Percentiles rank a stretch among this genome's conserved stretches.
These are phyloP conservation scores for Anomalospiza imberbis DNA, from an alignment of 2,797 vertebrate species.

Conservation along the genomic window DNA sequence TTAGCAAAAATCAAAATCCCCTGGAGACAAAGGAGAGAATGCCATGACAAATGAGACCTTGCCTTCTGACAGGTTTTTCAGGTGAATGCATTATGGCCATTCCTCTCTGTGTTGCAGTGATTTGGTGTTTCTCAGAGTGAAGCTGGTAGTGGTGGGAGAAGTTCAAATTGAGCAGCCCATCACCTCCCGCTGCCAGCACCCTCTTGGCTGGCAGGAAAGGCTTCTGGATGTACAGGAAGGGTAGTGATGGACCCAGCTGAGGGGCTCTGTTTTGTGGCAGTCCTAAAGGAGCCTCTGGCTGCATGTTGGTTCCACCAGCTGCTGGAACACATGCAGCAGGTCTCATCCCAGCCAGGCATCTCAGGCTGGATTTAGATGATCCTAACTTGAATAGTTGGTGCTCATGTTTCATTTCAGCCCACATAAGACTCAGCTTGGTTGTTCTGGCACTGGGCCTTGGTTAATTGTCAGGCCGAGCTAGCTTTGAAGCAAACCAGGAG, in stretches of 20 bases:
- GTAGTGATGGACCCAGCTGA: accelerated
- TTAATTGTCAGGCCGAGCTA: conserved; percentile 8
- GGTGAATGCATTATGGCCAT: neutral
- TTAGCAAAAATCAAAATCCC: neutral
- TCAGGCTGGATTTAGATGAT: neutral
- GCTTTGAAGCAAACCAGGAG: neutral
- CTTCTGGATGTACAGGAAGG: neutral
- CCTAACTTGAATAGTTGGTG: neutral
- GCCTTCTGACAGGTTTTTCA: neutral
- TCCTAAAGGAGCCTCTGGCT: neutral
- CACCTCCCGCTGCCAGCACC: neutral
- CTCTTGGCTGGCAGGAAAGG: neutral
- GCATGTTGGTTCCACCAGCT: accelerated
- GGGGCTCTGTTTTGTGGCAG: neutral
- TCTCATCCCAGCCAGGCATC: neutral
- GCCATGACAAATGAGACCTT: neutral
- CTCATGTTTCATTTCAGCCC: neutral
- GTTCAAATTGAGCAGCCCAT: neutral
- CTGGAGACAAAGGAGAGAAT: neutral
- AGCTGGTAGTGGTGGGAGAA: neutral
- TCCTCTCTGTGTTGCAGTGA: neutral
- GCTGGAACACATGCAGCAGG: neutral
- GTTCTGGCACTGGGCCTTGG: neutral
- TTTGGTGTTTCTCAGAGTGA: neutral
- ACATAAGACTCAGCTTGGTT: neutral